phyloP scores from a whole-genome alignment of 2,113 vertebrate genomes.

The Pelvicachromis taeniatus region DNA sequence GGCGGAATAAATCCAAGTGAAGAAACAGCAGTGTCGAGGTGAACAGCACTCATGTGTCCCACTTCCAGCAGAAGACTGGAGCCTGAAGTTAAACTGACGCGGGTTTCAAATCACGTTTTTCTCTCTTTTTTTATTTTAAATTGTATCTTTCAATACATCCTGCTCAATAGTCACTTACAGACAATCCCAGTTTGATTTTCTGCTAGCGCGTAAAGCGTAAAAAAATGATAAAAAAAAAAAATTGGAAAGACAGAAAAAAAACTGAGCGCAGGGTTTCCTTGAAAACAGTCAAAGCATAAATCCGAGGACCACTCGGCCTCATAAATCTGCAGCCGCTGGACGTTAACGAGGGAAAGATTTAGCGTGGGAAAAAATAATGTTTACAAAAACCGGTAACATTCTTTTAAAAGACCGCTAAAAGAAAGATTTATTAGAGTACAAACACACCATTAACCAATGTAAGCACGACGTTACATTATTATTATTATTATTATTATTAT shows the following conservation, averaged over 20 bases:
- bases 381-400: not conserved
- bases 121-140: not conserved
- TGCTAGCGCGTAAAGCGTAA: not conserved
- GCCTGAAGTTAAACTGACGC: not conserved
- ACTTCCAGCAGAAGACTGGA: not conserved
- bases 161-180: not conserved
- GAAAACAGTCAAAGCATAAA: constrained; percentile 36
- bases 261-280: not conserved
- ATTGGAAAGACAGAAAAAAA: not conserved
- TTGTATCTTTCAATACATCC: not conserved
- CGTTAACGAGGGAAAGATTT: constrained; percentile 47
- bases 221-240: not conserved
- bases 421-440: not conserved
- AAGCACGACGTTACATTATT: not conserved
- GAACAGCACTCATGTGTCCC: not conserved
- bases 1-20: not conserved
- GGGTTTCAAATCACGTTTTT: not conserved
- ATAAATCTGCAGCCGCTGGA: constrained; percentile 42
- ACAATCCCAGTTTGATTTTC: not conserved
- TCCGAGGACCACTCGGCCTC: constrained; percentile 13
- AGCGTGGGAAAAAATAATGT: constrained; percentile 15
- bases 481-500: not conserved
- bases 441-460: not conserved
- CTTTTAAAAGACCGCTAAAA: not conserved
- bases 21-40: no score